Conservation (phyloP, 1,140 invertebrate genomes). For the Drosophila kikkawai region DNA sequence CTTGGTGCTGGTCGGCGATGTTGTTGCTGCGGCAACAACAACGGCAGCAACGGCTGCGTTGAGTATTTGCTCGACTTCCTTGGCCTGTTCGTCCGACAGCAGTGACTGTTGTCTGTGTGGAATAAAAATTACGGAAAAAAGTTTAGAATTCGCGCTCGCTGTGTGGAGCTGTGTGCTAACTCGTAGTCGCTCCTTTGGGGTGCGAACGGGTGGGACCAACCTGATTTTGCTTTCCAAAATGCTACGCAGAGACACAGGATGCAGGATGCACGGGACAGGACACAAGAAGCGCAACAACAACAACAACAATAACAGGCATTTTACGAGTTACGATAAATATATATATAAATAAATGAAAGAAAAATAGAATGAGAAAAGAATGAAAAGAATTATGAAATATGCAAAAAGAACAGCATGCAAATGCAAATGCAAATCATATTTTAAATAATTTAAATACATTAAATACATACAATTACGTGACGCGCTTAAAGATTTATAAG, state of each 20-base stretch:
- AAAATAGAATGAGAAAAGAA: constrained; percentile 37
- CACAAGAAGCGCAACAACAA: constrained; percentile 56
- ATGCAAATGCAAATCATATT: constrained; percentile 33
- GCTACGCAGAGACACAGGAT: constrained; percentile 85
- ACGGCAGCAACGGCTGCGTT: constrained; percentile 86
- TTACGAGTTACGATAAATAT: constrained; percentile 34
- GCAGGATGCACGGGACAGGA: constrained; percentile 52
- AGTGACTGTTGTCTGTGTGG: constrained; percentile 89
- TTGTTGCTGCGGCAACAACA: constrained; percentile 81
- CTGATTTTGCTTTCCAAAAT: constrained; percentile 92
- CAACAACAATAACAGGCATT: constrained; percentile 63
- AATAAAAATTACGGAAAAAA: constrained; percentile 21
- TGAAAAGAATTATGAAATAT: constrained; percentile 37
- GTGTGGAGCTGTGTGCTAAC: background rate
- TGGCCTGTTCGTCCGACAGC: constrained; percentile 93
- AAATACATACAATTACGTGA: constrained; percentile 26
- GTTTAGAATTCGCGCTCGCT: constrained; percentile 11
- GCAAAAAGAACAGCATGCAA: constrained; percentile 11
- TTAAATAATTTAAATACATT: constrained; percentile 33
- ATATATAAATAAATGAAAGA: constrained; percentile 49
- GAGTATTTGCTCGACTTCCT: constrained; percentile 92
- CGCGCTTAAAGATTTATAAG: constrained; percentile 49
- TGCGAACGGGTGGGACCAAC: constrained; percentile 86
- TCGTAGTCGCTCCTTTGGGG: constrained; percentile 8
- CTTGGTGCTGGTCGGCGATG: constrained; percentile 79